Evolutionary conservation across 2,888 invertebrate species (phyloP), one percentile per base, ranked within the genome.

Genomic region (Calameuta filiformis): DNA sequence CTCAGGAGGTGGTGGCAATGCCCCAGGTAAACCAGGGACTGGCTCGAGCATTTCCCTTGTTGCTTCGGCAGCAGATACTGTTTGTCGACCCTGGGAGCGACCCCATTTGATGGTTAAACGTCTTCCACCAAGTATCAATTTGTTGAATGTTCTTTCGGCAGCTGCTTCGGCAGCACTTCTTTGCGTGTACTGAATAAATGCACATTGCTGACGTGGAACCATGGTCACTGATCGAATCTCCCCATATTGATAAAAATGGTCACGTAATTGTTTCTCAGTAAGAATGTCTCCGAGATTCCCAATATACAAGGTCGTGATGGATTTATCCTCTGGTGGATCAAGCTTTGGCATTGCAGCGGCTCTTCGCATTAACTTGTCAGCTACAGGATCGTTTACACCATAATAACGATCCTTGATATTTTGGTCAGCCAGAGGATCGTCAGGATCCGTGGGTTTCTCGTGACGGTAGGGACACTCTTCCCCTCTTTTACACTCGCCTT

Each of bases 51-150:
- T 92, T 80, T 94, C 94, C 31, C 93, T 92, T 77, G 93, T 93
- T 0, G 92, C 92, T 76, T 92, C 92, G 1, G 91, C 89, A 11
- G 93, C 93, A 0, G 91, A 89, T 4, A 92, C 88, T 1, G 93
- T 92, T 80, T 94, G 94, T 74, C 95, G 93, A 2, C 96, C 98
- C 92, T 99, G 99, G 0, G 98, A 98, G 87, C 98, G 95, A 0
- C 99, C 99, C 99, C 99, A 99, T 90, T 99, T 98, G 82, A 99
- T 98, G n/a, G 98, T 98, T 2, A 99, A 93, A 75, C 98, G 94
- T 82, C 98, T 94, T 0, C 98, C 98, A 68, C 96, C 96, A 40
- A 96, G 91, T 79, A 96, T 95, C 40, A 99, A 92, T 88, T 99
- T 98, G 90, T 99, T 99, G 91, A 99, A 99, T 0, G 98, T 97